Base-by-base conservation (phyloP, 2,113 vertebrate species). In the Silurus meridionalis region DNA sequence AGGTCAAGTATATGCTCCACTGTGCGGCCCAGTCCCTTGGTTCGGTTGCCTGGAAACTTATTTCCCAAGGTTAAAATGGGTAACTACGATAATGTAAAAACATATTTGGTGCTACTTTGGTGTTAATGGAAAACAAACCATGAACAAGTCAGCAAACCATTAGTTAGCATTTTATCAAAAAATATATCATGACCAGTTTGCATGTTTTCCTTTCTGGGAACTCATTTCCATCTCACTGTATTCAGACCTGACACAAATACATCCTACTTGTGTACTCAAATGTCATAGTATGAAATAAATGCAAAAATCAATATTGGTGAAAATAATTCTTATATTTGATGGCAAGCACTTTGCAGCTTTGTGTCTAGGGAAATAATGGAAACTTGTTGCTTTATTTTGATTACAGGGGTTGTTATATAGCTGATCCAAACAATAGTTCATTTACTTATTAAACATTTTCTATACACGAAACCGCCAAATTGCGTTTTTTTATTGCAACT, bases 171-270 rank as follows among this genome's bases (percentile, higher is more conserved):
- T 46, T 46, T 11, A 8, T 8, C 8, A 74, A n/a, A 48, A 57
- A 78, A 8, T 23, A 55, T 10, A 6, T 23, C 6, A 48, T 21
- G 23, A 19, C 50, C 55, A 52, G 50, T 21, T 75, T 53, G 21
- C 50, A 5, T 53, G 10, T 53, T 53, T 53, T n/a, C 1, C 48
- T 75, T 52, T 23, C 10, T 25, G 23, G 74, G 55, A 57, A 0
- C 4, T 14, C 53, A n/a, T 75, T 77, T 53, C 50, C 23, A 7
- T 77, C 50, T 53, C 74, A 0, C 74, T 64, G 48, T 84, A 72
- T 64, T 58, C 71, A 50, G 80, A 88, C 80, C 80, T 53, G 50
- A 25, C 25, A n/a, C 28, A 15, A 64, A 74, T 63, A 66, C 66
- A 67, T 53, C 23, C 46, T 50, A 28, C 46, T 84, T 64, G 58